Evolutionary conservation across 1,140 invertebrate genomes (phyloP), one percentile per base, ranked within the genome.

Genomic region (Drosophila rufa): DNA sequence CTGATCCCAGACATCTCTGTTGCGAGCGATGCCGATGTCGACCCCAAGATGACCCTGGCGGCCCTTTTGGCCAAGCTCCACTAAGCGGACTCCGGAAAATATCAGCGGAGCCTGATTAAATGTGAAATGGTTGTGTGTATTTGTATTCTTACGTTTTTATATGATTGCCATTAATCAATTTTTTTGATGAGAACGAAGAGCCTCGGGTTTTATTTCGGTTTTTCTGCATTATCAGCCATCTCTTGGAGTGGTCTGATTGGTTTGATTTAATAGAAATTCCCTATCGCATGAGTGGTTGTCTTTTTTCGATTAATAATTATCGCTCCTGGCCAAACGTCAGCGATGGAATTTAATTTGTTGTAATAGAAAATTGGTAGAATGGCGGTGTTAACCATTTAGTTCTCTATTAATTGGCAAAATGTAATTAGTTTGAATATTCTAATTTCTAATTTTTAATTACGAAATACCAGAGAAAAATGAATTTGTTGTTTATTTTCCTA

Each of bases 1-100:
- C 33, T 42, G 55, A 38, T 82, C 14, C 80, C 80, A 33, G 80
- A 82, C 25, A 83, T 83, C 12, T 83, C 84, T 6, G 77, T 83
- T 38, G 80, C 80, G 15, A 45, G 57, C 47, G 84, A 87, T 69
- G 84, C 84, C 19, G 55, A 75, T 12, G 55, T 82, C 60, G 59
- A 75, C 36, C 65, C 55, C 46, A 69, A 70, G 58, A 56, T 38
- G 38, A 47, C 36, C 17, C 17, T 62, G 36, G 30, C 22, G 7
- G 22, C n/a, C 3, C 51, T 48, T 7, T 43, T 70, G 51, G 57
- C 55, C 33, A 58, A 12, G 55, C 50, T 33, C 17, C 62, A 51
- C 46, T 60, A 70, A 55, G 60, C 15, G 51, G 12, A 61, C 17
- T 51, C 19, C 5, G 14, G 14, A 30, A 46, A 19, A 2, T n/a